Percentiles rank a stretch among this genome's conserved stretches.
phyloP scores from a whole-genome alignment of 2,888 invertebrate genomes.

The Lithophane semibrunnea region DNA sequence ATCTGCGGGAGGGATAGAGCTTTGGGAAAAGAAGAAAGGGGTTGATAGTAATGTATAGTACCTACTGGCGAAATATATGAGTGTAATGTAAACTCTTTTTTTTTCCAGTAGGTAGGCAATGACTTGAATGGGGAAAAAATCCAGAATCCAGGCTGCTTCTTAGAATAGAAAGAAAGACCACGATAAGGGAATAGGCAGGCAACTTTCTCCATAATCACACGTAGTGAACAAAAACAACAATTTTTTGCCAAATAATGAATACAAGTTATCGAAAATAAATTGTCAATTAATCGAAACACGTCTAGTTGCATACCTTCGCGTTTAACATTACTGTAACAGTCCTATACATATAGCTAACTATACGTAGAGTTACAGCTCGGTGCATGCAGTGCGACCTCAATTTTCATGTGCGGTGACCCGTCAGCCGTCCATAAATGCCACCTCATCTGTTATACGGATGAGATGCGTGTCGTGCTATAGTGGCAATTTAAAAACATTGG shows the following conservation, averaged over 20 bases:
- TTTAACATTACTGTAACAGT: conserved; percentile 45
- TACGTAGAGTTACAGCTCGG: conserved; percentile 40
- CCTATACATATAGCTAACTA: conserved; percentile 14
- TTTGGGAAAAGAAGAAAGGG: background rate
- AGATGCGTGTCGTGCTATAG: conserved; percentile 37
- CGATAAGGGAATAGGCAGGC: background rate
- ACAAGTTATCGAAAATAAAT: conserved; percentile 2
- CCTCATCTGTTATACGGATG: conserved; percentile 56
- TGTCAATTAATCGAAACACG: conserved; percentile 46
- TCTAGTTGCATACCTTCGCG: conserved; percentile 53
- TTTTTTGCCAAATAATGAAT: background rate
- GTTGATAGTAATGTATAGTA: background rate
- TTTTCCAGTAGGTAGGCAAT: background rate
- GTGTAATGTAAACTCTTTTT: background rate
- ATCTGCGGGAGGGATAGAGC: background rate
- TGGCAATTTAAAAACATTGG: conserved; percentile 52
- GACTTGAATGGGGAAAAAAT: background rate
- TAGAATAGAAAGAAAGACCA: background rate
- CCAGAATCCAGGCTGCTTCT: background rate
- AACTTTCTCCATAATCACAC: background rate
- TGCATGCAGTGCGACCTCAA: conserved; percentile 76
- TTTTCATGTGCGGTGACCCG: conserved; percentile 83
- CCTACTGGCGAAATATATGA: background rate
- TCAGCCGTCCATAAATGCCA: conserved; percentile 64
- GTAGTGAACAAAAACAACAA: background rate